These are phyloP conservation scores for Phyto melanocephala DNA, from an alignment of 2,888 invertebrate species.

Conservation along the genomic window DNA sequence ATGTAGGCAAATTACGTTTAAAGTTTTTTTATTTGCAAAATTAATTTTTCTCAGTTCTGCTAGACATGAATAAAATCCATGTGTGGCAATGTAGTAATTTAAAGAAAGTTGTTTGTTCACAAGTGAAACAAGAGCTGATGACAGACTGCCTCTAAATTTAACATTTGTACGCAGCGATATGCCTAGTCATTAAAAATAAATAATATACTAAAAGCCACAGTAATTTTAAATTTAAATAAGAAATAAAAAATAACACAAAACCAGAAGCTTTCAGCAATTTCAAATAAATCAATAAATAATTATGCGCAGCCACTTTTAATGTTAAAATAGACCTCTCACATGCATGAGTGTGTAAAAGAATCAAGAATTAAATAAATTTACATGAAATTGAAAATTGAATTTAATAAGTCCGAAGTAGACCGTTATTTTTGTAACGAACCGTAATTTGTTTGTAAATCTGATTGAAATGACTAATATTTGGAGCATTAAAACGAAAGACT, in stretches of 20 bases:
- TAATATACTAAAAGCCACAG: neutral
- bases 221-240: neutral
- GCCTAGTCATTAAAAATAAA: neutral
- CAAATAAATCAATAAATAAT: neutral
- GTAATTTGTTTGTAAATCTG: no score
- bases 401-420: neutral
- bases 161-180: neutral
- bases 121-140: neutral
- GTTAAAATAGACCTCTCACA: no score
- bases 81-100: neutral
- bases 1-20: neutral
- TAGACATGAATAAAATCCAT: neutral
- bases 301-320: neutral
- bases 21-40: neutral
- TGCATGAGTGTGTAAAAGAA: neutral
- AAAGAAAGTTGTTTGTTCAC: neutral
- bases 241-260: neutral
- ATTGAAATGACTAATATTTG: neutral
- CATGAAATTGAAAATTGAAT: neutral
- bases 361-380: neutral
- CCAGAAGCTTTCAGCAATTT: neutral
- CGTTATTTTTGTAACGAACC: no score
- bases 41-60: conserved; percentile 19
- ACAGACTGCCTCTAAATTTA: no score
- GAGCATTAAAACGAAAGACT: conserved; percentile 12